Conservation (phyloP, 2,797 vertebrate species). For the Zalophus californianus region DNA sequence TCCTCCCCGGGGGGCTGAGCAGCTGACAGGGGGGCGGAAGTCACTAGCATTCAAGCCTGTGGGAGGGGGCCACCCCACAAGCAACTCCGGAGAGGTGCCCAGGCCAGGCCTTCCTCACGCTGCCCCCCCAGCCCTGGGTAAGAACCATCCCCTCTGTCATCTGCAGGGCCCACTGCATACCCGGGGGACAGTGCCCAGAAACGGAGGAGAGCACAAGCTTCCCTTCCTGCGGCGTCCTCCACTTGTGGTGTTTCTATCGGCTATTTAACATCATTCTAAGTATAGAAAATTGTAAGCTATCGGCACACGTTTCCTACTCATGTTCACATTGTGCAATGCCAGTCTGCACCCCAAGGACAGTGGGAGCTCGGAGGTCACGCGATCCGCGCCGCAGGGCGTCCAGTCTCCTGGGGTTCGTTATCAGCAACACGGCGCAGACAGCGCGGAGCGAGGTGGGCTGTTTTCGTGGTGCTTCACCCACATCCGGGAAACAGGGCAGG, state of each 20-base stretch:
- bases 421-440: rapidly evolving
- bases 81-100: background rate
- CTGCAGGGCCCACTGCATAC: background rate
- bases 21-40: background rate
- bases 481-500: background rate
- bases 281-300: background rate
- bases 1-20: background rate
- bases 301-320: background rate
- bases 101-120: background rate
- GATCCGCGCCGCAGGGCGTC: rapidly evolving
- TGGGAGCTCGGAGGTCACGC: rapidly evolving
- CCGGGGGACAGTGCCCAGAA: rapidly evolving
- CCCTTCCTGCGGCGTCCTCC: too few relatives aligned
- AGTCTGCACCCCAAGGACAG: rapidly evolving
- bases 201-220: rapidly evolving
- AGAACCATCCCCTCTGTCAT: background rate
- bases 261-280: background rate
- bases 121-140: background rate
- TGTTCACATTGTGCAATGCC: too few relatives aligned
- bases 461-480: background rate
- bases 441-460: background rate
- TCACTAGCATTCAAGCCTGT: background rate
- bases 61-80: background rate
- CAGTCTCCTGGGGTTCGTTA: rapidly evolving
- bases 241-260: background rate